Base-by-base conservation (phyloP, 2,113 vertebrate genomes). In the Epinephelus moara region DNA sequence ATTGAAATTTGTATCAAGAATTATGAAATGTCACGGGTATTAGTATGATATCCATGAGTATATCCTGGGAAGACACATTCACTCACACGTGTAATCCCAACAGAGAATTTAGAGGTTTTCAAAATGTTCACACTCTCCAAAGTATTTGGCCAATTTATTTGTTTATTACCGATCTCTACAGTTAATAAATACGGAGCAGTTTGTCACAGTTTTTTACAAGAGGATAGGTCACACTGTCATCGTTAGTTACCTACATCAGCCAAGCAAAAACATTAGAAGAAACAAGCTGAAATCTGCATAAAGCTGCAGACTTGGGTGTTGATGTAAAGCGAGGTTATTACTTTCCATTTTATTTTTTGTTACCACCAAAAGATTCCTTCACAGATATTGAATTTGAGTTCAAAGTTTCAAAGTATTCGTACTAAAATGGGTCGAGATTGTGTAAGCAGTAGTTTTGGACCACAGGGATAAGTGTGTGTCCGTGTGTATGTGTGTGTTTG, bases 391-490 rank as follows among this genome's bases (percentile, higher is more conserved):
- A 30, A 61, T 72, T 55, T 71, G 2, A 33, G 7, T 15, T 55
- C 15, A 56, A 66, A 59, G 17, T 67, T 12, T 80, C 21, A 5
- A 61, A 14, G 45, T 67, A 9, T 56, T 40, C 5, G 33, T 37
- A 17, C 57, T 64, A 50, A 45, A 49, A 8, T 25, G 6, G 45
- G 27, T 68, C 0, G 19, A 21, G 47, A 83, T 77, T 82, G 61
- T 80, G 62, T 81, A 75, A 82, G 30, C 57, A 60, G 42, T 23
- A 50, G 56, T 72, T 81, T 57, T 61, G 49, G 64, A 79, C 62
- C 74, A 23, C 76, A 85, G 78, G 83, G 71, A 85, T 56, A 55
- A 79, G 45, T 74, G 59, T 63, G 73, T 76, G 62, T 75, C n/a
- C 60, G 33, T 67, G 37, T 81, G 63, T n/a, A n/a, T 60, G 60